These are phyloP conservation scores for Eristalis arbustorum DNA, from an alignment of 2,888 invertebrate species.

Conservation along the genomic window DNA sequence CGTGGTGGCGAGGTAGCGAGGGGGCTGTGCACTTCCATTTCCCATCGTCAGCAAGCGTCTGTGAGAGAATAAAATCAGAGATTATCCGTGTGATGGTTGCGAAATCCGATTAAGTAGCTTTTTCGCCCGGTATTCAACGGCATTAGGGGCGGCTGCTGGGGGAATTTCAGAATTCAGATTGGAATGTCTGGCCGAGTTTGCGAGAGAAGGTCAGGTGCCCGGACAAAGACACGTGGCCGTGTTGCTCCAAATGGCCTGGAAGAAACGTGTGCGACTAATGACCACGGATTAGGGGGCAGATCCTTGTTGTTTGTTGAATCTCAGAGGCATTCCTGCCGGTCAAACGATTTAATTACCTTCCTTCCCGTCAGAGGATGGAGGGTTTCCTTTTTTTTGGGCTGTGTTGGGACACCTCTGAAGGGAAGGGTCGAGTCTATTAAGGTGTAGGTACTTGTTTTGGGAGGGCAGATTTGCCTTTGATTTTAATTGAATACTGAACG, in stretches of 20 bases:
- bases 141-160: neutral
- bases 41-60: neutral
- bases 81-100: neutral
- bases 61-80: neutral
- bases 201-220: neutral
- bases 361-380: neutral
- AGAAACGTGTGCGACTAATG: neutral
- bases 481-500: neutral
- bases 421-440: neutral
- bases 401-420: neutral
- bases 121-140: neutral
- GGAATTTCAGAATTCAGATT: neutral
- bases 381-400: neutral
- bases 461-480: neutral
- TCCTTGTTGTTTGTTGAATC: neutral
- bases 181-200: neutral
- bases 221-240: neutral
- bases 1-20: no score
- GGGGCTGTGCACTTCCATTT: neutral
- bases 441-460: neutral
- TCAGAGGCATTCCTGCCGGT: neutral
- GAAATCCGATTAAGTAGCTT: neutral
- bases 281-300: neutral
- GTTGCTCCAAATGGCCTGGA: neutral
- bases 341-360: neutral